phyloP scores from a whole-genome alignment of 1,140 invertebrate species.

The Zaprionus taronus region DNA sequence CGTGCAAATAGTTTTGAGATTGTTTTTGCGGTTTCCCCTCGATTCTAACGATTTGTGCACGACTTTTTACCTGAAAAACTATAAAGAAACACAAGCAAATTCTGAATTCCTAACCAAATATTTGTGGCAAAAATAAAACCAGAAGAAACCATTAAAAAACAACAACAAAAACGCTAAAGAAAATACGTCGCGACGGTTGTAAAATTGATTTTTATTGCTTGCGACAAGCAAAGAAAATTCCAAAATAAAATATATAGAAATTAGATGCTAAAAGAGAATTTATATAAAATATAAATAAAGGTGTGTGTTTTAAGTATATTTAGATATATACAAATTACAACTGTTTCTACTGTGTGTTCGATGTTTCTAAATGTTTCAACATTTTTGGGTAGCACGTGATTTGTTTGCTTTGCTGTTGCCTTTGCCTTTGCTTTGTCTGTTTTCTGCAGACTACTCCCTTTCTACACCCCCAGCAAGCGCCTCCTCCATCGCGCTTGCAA shows the following conservation, averaged over 20 bases:
- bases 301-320: slow-evolving; percentile 35
- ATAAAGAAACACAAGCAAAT: background rate
- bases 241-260: slow-evolving; percentile 33
- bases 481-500: slow-evolving; percentile 42
- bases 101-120: slow-evolving; percentile 6
- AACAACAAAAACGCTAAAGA: slow-evolving; percentile 44
- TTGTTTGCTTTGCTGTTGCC: slow-evolving; percentile 55
- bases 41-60: slow-evolving; percentile 45
- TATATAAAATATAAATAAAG: slow-evolving; percentile 32
- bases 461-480: slow-evolving; percentile 8
- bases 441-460: slow-evolving; percentile 17
- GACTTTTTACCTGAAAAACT: slow-evolving; percentile 37
- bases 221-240: slow-evolving; percentile 54
- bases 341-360: slow-evolving; percentile 8
- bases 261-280: slow-evolving; percentile 7
- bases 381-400: slow-evolving; percentile 68
- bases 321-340: background rate
- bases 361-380: slow-evolving; percentile 32
- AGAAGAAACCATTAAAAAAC: slow-evolving; percentile 55
- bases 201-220: slow-evolving; percentile 78
- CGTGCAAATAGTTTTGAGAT: slow-evolving; percentile 65
- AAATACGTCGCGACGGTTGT: slow-evolving; percentile 63
- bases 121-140: slow-evolving; percentile 32
- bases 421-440: slow-evolving; percentile 55
- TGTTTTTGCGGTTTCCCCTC: slow-evolving; percentile 59